Base-by-base conservation (phyloP, 2,888 invertebrate genomes). In the Gari tellinella region DNA sequence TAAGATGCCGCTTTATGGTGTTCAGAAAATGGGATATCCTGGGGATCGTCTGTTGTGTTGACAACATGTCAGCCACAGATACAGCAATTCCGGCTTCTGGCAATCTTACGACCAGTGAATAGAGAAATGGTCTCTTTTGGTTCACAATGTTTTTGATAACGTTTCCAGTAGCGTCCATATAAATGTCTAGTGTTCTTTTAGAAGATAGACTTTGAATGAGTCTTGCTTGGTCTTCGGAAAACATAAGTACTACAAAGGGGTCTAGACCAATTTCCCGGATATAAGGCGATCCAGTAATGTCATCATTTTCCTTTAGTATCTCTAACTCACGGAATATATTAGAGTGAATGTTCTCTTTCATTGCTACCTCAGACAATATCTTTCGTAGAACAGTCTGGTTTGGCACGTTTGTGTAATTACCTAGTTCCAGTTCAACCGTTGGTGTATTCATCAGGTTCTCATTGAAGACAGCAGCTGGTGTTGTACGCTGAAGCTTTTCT, bases 61-160 rank as follows among this genome's bases (percentile, higher is more conserved):
- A 48, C 48, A 48, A 48, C 48, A 48, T 48, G 25, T 48, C 48
- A 4, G 21, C 48, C 5, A 19, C 48, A 23, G 48, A 48, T 10
- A 48, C 7, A n/a, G 23, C 48, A 48, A 25, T 21, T 21, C 8
- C 5, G 17, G 21, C 23, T 8, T 48, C 48, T 21, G 23, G 25
- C 4, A 25, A 25, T 48, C 25, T 12, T 7, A 48, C 48, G 15
- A 48, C 48, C 5, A 48, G 10, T 21, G 48, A 48, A 48, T 48
- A 19, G 14, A 48, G 23, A 48, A 23, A 48, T 17, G 48, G 48
- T 14, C 48, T 48, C 25, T 48, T 19, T 48, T 48, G 48, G 3
- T 25, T 25, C 14, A 10, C 14, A 10, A 48, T 48, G 17, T 12
- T 10, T 10, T 17, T 17, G 10, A 48, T 48, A 14, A 48, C 48